phyloP scores from a whole-genome alignment of 2,113 vertebrate genomes.

The Craseonycteris thonglongyai region DNA sequence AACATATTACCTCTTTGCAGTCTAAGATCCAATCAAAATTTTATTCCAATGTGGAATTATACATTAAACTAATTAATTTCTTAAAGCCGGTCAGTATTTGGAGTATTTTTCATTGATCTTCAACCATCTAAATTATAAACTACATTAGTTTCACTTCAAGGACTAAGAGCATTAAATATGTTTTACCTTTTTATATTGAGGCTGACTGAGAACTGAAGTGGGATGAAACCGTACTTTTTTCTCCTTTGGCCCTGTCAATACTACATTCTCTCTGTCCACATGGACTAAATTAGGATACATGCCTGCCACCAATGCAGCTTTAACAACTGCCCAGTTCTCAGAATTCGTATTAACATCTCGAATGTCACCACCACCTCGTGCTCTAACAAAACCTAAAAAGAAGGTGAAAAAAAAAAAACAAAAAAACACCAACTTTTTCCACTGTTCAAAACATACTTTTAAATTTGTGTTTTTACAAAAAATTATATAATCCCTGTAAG shows the following conservation, averaged over 20 bases:
- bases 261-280: slow-evolving; percentile 81
- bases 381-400: slow-evolving; percentile 91
- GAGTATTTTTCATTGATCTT: background rate
- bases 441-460: background rate
- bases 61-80: background rate
- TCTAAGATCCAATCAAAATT: slow-evolving; percentile 2
- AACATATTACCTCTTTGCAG: background rate
- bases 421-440: background rate
- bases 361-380: slow-evolving; percentile 90
- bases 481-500: background rate
- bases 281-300: slow-evolving; percentile 95
- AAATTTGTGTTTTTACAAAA: background rate
- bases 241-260: slow-evolving; percentile 84
- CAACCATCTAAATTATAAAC: background rate
- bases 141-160: background rate
- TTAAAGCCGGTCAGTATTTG: background rate
- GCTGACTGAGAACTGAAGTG: slow-evolving; percentile 89
- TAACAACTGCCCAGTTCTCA: slow-evolving; percentile 97
- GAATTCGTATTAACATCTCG: slow-evolving; percentile 93
- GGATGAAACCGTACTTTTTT: slow-evolving; percentile 92
- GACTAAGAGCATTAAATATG: slow-evolving; percentile 32
- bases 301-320: slow-evolving; percentile 92
- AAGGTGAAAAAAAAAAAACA: background rate
- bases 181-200: slow-evolving; percentile 89
- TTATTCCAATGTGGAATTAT: background rate